A percentile compares a stretch with the other conserved stretches of the same genome.
Conservation (phyloP, 2,888 invertebrate species). For the Ferrisia virgata region DNA sequence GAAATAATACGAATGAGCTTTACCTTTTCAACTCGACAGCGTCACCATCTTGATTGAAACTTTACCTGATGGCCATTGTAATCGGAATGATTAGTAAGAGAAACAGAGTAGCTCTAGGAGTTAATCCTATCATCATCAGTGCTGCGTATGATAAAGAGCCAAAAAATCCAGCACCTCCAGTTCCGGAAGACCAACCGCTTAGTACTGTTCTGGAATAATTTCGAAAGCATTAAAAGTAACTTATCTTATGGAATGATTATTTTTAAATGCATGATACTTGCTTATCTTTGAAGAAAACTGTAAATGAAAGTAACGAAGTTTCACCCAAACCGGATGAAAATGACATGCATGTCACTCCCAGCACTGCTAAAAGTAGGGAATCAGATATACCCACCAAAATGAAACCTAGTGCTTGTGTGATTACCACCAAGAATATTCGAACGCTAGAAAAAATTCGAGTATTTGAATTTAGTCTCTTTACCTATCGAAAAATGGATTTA, state of each 20-base stretch:
- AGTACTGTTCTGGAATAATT: conserved; percentile 67
- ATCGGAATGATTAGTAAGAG: conserved; percentile 48
- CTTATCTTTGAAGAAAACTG: conserved; percentile 51
- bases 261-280: background rate
- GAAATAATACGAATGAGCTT: too few relatives aligned
- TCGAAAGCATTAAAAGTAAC: too few relatives aligned
- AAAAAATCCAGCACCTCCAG: conserved; percentile 77
- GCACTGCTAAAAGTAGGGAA: conserved; percentile 61
- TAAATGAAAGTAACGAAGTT: conserved; percentile 70
- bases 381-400: conserved; percentile 65
- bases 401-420: conserved; percentile 63
- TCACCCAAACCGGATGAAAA: conserved; percentile 76
- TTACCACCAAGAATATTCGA: conserved; percentile 58
- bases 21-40: too few relatives aligned
- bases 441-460: conserved; percentile 34
- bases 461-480: too few relatives aligned
- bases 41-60: too few relatives aligned
- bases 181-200: conserved; percentile 82
- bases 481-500: too few relatives aligned
- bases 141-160: conserved; percentile 74
- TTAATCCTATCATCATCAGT: conserved; percentile 56
- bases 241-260: too few relatives aligned
- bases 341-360: conserved; percentile 72
- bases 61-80: conserved; percentile 49
- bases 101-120: conserved; percentile 48